Evolutionary conservation across 2,113 vertebrate species (phyloP), one percentile per base, ranked within the genome.

Genomic region (Ceuthmochares aereus): DNA sequence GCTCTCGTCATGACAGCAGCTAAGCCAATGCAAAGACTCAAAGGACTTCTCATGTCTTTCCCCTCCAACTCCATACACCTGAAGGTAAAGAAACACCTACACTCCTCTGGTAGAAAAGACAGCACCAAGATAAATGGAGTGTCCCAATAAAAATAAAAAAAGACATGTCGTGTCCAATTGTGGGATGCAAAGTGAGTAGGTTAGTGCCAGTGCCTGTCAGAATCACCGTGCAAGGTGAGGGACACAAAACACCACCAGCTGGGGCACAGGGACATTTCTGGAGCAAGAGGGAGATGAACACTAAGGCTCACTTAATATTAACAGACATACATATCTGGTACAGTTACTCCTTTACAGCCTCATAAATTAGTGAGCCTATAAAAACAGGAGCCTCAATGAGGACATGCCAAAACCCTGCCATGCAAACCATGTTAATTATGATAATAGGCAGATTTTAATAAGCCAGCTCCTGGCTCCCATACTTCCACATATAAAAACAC

Each of bases 291-390:
- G 13, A 74, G 21, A 79, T 32, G 75, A 95, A 62, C 10, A 3
- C 26, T 13, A 51, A 36, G 22, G 43, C 69, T 62, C 75, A 22
- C 72, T 67, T 58, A 66, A 84, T 55, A 36, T 23, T n/a, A 87
- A 58, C 34, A 91, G 42, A 84, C 45, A 30, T 7, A 54, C n/a
- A 0, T 54, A 88, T 62, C 62, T 95, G 59, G 36, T 89, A 78
- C 59, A 84, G 60, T 45, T 89, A 68, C 32, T 92, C 72, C 79
- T 97, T 94, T 92, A 93, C 42, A 88, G 87, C 64, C 60, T 88
- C 87, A 76, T 88, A 96, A 93, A 94, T 84, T 77, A 96, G 60
- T 3, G 11, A 93, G 93, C n/a, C 60, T 67, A 79, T 2, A 87
- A 89, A 92, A 92, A 51, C 36, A 94, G 63, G 49, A 93, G 69